Evolutionary conservation across 2,797 vertebrate species (phyloP).

Genomic region (Sebastes taczanowskii): DNA sequence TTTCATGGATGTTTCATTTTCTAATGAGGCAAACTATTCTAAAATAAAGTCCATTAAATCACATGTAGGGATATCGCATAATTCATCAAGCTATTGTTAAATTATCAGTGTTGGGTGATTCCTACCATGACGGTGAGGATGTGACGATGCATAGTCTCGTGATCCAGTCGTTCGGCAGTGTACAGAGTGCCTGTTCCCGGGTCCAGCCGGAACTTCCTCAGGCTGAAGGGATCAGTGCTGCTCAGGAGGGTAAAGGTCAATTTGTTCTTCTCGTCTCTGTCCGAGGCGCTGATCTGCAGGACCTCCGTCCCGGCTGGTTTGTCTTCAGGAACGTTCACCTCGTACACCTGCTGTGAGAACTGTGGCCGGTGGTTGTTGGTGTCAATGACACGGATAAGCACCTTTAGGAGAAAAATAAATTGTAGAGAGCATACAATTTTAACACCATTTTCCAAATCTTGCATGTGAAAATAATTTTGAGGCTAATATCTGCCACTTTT

Average conservation of each 20-base stretch:
- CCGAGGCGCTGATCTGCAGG: constrained; percentile 89
- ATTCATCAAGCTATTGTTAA: not conserved
- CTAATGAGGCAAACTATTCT: not conserved
- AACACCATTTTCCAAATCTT: not conserved
- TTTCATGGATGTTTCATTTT: constrained; percentile 11
- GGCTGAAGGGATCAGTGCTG: constrained; percentile 92
- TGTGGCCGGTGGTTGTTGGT: constrained; percentile 97
- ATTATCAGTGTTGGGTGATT: not conserved
- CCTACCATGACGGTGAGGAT: constrained; percentile 94
- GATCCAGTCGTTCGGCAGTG: constrained; percentile 91
- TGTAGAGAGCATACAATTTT: not conserved
- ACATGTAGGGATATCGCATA: not conserved
- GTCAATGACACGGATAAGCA: constrained; percentile 95
- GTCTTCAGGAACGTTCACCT: constrained; percentile 91
- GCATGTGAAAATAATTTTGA: not conserved
- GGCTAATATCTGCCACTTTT: not conserved
- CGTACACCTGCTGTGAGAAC: constrained; percentile 91
- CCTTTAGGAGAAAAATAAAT: constrained; percentile 73
- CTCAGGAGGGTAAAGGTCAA: constrained; percentile 94
- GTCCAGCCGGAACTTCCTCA: constrained; percentile 95
- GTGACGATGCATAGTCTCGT: constrained; percentile 92
- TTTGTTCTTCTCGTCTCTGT: constrained; percentile 98
- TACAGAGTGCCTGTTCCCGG: constrained; percentile 90
- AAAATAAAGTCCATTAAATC: constrained; percentile 12
- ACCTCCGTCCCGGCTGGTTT: constrained; percentile 89